Evolutionary conservation across 2,113 vertebrate genomes (phyloP).

Genomic region (Gasterosteus aculeatus): DNA sequence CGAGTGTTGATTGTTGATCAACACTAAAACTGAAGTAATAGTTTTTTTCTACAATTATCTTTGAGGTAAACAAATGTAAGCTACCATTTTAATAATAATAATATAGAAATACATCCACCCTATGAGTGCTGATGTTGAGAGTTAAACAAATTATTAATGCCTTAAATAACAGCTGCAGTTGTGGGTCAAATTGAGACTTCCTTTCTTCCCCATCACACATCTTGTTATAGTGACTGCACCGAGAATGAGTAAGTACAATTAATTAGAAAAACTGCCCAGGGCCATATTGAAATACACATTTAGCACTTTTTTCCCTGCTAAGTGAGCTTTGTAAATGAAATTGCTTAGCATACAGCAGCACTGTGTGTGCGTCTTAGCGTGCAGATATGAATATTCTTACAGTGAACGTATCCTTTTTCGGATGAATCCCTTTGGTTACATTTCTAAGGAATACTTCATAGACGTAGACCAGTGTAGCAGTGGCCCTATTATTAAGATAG

Average conservation of each 20-base stretch:
- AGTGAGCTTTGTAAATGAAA: constrained; percentile 46
- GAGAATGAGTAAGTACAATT: constrained; percentile 44
- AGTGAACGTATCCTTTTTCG: constrained; percentile 29
- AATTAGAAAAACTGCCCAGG: constrained; percentile 48
- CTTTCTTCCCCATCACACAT: constrained; percentile 21
- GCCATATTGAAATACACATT: constrained; percentile 59
- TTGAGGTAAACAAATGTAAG: neutral
- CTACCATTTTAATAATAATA: neutral
- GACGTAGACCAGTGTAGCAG: constrained; percentile 13
- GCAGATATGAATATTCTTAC: constrained; percentile 42
- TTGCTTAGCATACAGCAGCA: constrained; percentile 11
- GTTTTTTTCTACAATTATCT: no score
- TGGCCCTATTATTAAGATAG: constrained; percentile 23
- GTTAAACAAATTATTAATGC: constrained; percentile 4
- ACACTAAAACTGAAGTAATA: no score
- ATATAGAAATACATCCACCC: neutral
- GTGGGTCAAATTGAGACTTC: neutral
- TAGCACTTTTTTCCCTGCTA: constrained; percentile 31
- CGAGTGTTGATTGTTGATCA: no score
- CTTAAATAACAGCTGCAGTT: constrained; percentile 1
- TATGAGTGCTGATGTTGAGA: neutral
- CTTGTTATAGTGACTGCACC: constrained; percentile 42
- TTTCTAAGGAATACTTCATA: constrained; percentile 42
- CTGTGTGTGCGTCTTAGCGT: constrained; percentile 10
- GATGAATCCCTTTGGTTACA: constrained; percentile 31